Evolutionary conservation across 2,113 vertebrate genomes (phyloP).

Genomic region (Orientallactaga bullata): DNA sequence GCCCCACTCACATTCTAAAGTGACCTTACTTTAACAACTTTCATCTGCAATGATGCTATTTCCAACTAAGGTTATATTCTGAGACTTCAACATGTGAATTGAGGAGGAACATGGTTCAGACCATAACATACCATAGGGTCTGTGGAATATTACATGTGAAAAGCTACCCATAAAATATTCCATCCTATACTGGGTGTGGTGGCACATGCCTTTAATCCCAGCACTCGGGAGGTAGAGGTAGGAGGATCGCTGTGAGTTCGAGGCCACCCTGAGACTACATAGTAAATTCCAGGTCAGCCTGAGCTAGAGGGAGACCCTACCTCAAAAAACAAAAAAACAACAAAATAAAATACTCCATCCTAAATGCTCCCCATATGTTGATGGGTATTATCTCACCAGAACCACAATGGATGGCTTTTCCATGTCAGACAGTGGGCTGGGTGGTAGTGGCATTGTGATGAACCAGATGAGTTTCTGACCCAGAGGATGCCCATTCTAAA

Average conservation of each 20-base stretch:
- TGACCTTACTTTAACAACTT: neutral
- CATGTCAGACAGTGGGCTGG: neutral
- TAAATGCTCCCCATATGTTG: neutral
- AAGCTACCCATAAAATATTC: neutral
- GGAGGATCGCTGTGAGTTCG: too few relatives aligned
- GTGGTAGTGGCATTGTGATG: neutral
- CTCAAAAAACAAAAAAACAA: too few relatives aligned
- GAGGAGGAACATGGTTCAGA: neutral
- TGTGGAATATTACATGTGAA: neutral
- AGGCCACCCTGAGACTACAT: too few relatives aligned
- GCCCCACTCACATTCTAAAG: neutral
- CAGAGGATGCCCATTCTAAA: neutral
- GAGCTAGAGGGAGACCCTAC: too few relatives aligned
- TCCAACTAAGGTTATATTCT: conserved; percentile 1
- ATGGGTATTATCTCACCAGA: neutral
- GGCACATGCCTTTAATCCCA: too few relatives aligned
- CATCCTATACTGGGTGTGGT: too few relatives aligned
- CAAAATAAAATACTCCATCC: neutral
- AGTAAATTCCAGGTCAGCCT: too few relatives aligned
- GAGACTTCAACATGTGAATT: neutral
- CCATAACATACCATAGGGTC: neutral
- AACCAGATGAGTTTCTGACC: neutral
- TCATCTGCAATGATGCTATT: neutral
- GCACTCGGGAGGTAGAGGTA: too few relatives aligned
- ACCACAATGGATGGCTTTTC: neutral